Conservation (phyloP, 92 coral and sea anemone species). For the Zoanthus solanderi region DNA sequence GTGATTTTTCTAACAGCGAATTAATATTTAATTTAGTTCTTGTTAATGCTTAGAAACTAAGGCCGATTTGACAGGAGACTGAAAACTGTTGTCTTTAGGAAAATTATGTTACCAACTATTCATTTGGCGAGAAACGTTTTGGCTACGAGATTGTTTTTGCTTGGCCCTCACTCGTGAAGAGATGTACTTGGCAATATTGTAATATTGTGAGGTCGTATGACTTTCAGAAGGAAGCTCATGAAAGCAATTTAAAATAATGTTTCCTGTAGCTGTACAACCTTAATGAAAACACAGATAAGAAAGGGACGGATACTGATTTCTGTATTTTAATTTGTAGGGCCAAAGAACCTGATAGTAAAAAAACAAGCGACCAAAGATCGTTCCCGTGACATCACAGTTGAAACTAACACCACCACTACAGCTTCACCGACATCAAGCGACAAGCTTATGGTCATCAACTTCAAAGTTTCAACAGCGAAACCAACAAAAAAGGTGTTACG, state of each 20-base stretch:
- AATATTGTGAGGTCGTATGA: too few species aligned
- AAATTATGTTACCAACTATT: too few species aligned
- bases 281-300: background rate
- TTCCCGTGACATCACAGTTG: background rate
- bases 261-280: background rate
- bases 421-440: constrained; percentile 9
- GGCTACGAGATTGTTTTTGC: too few species aligned
- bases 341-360: background rate
- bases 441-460: background rate
- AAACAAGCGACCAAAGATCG: background rate
- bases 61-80: background rate
- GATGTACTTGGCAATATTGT: too few species aligned
- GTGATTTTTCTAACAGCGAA: too few species aligned
- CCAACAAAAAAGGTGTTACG: constrained; percentile 25
- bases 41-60: background rate
- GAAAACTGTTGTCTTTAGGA: too few species aligned
- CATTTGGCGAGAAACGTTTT: too few species aligned
- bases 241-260: too few species aligned
- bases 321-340: constrained; percentile 1
- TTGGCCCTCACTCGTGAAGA: too few species aligned
- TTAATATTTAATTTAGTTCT: background rate
- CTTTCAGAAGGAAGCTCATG: too few species aligned
- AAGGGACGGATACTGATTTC: background rate
- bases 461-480: constrained; percentile 1
- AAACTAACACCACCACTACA: background rate